Conservation (phyloP, 2,797 vertebrate genomes). For the Periparus ater region DNA sequence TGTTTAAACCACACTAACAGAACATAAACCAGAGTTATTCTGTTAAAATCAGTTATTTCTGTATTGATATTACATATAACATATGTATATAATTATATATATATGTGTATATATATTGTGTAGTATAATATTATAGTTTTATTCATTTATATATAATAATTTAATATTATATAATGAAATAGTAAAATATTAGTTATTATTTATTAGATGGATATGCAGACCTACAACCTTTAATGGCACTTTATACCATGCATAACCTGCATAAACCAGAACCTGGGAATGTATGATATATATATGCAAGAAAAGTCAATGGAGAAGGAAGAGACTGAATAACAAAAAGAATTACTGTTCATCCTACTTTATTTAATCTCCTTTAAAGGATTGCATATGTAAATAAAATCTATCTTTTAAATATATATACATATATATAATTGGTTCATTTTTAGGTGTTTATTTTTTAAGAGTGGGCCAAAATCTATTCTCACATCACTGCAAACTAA, state of each 20-base stretch:
- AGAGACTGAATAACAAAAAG: neutral
- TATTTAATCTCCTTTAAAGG: neutral
- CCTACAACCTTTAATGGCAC: conserved; percentile 6
- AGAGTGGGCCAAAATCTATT: neutral
- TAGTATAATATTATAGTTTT: neutral
- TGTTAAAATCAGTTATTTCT: conserved; percentile 59
- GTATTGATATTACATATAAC: conserved; percentile 37
- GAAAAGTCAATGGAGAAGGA: neutral
- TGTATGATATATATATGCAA: neutral
- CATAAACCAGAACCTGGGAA: conserved; percentile 10
- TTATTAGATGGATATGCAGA: conserved; percentile 25
- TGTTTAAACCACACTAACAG: conserved; percentile 66
- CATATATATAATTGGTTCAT: neutral
- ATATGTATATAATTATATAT: too few relatives aligned
- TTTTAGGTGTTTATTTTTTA: neutral
- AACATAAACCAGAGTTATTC: conserved; percentile 54
- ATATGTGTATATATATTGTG: neutral
- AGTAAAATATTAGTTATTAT: conserved; percentile 11
- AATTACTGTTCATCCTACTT: neutral
- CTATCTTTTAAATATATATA: neutral
- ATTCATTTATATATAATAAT: too few relatives aligned
- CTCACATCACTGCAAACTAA: neutral
- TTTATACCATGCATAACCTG: neutral
- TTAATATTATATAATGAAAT: too few relatives aligned
- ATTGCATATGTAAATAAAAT: conserved; percentile 15